Evolutionary conservation across 2,113 vertebrate species (phyloP).

Genomic region (Gnathonemus echidnorhynchus): DNA sequence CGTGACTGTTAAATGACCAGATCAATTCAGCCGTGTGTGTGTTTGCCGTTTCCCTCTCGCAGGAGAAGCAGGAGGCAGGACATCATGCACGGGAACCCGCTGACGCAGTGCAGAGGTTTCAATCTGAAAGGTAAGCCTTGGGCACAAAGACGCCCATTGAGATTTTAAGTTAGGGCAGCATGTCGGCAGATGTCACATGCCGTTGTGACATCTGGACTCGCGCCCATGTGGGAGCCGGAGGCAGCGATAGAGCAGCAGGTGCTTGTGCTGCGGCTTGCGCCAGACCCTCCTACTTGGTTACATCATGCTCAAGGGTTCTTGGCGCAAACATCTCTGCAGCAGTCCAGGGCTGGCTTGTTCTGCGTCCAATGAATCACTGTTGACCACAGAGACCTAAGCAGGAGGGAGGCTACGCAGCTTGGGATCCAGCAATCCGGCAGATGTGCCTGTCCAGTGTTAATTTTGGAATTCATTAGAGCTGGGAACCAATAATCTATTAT

Average conservation of each 20-base stretch:
- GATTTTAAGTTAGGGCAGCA: background rate
- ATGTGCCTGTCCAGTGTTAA: background rate
- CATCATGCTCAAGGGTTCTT: background rate
- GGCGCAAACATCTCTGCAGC: background rate
- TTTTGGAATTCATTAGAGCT: background rate
- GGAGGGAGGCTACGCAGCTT: background rate
- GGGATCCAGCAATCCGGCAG: background rate
- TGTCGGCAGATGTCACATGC: background rate
- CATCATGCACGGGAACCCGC: slow-evolving; percentile 88
- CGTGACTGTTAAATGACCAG: background rate
- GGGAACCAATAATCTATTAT: background rate
- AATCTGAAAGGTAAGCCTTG: slow-evolving; percentile 87
- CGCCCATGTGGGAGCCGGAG: background rate
- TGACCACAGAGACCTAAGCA: background rate
- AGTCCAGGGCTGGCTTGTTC: background rate
- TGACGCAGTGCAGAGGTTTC: slow-evolving; percentile 93
- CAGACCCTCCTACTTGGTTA: background rate
- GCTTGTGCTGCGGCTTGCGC: background rate
- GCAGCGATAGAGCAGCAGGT: background rate
- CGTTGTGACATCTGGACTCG: background rate
- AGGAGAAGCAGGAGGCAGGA: slow-evolving; percentile 96
- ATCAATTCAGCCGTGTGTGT: background rate
- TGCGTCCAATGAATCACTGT: background rate
- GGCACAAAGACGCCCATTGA: background rate
- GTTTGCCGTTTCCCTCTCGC: slow-evolving; percentile 17